phyloP scores from a whole-genome alignment of 2,888 invertebrate genomes.

The Branchipolynoe longqiensis region DNA sequence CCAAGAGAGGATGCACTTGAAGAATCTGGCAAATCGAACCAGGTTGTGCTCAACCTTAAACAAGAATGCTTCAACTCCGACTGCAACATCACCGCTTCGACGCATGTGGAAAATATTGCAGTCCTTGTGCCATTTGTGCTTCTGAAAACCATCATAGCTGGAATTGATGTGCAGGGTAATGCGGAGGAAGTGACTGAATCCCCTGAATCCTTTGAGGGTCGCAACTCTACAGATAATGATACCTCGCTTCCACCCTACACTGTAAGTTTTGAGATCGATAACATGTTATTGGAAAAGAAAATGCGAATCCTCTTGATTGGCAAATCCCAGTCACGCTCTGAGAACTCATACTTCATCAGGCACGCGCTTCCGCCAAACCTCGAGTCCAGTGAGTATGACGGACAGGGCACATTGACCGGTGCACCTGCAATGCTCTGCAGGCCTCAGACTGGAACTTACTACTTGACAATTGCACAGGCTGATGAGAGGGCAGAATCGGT shows the following conservation, averaged over 20 bases:
- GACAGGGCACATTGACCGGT: neutral
- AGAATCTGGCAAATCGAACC: neutral
- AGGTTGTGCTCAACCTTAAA: neutral
- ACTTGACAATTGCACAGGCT: neutral
- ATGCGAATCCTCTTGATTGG: neutral
- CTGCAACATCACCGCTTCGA: neutral
- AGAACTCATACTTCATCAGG: neutral
- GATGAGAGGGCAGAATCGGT: neutral
- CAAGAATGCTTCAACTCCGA: neutral
- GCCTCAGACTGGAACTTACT: neutral
- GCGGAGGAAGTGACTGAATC: neutral
- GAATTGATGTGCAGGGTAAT: neutral
- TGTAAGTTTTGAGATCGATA: neutral
- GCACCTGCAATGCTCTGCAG: neutral
- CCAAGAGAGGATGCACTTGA: neutral
- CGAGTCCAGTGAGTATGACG: neutral
- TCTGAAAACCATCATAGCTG: neutral
- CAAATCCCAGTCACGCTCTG: neutral
- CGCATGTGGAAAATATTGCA: neutral
- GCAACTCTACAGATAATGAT: neutral
- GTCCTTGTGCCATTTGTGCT: neutral
- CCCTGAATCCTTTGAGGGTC: neutral
- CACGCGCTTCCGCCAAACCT: neutral
- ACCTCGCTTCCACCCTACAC: neutral
- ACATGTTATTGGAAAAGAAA: neutral